Conservation (phyloP, 1,140 invertebrate species). For the Drosophila asahinai region DNA sequence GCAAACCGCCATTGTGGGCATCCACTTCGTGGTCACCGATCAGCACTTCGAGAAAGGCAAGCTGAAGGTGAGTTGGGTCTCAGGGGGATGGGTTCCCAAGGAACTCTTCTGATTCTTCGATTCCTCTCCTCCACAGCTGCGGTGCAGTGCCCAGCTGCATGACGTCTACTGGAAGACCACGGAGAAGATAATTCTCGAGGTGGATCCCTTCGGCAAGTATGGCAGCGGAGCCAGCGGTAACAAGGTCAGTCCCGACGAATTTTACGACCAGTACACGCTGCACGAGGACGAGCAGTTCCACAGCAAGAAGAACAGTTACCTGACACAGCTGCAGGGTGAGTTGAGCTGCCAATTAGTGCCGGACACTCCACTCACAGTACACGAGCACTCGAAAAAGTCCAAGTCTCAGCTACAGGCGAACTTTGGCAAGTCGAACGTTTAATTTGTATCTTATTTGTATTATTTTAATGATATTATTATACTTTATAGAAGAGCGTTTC, state of each 20-base stretch:
- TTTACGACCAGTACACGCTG: constrained; percentile 81
- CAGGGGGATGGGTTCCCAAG: accelerated
- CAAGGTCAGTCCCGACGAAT: constrained; percentile 68
- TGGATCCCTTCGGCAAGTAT: constrained; percentile 82
- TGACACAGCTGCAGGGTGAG: constrained; percentile 85
- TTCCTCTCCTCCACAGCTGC: constrained; percentile 79
- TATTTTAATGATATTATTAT: too few species aligned
- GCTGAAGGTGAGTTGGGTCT: constrained; percentile 83
- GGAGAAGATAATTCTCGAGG: constrained; percentile 86
- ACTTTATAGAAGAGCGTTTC: too few species aligned
- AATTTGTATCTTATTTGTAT: too few species aligned
- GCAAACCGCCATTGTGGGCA: constrained; percentile 83
- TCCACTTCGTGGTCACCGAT: constrained; percentile 86
- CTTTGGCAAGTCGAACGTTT: not conserved
- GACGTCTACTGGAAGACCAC: constrained; percentile 88
- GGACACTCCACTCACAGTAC: constrained; percentile 20
- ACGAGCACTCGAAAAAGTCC: constrained; percentile 16
- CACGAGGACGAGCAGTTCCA: constrained; percentile 76
- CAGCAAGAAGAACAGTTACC: constrained; percentile 80
- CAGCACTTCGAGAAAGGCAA: constrained; percentile 87
- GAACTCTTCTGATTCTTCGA: not conserved
- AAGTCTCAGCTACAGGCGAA: constrained; percentile 4
- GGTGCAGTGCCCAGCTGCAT: constrained; percentile 87
- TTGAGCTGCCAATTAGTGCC: constrained; percentile 62
- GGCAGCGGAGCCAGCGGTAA: constrained; percentile 56